A percentile compares a stretch with the other conserved stretches of the same genome.
These are phyloP conservation scores for Procambarus virginalis DNA, from an alignment of 1,140 invertebrate species.

Conservation along the genomic window DNA sequence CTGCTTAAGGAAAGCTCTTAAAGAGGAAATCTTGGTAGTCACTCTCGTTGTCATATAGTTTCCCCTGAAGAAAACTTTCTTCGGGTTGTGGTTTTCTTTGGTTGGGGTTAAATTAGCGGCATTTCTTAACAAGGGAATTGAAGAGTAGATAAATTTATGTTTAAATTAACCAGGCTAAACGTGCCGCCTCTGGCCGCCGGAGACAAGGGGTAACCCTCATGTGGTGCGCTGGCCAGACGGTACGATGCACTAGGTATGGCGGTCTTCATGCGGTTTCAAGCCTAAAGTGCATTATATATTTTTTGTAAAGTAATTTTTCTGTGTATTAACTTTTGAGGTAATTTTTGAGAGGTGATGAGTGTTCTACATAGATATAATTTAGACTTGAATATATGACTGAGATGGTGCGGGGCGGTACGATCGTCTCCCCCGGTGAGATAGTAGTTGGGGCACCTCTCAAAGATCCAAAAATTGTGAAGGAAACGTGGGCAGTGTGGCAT, in stretches of 20 bases:
- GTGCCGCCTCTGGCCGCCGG: background rate
- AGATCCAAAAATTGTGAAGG: constrained; percentile 58
- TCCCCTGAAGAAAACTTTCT: too few relatives aligned
- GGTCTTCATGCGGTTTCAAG: background rate
- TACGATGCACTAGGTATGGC: background rate
- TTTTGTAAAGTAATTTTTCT: background rate
- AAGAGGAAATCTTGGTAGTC: too few relatives aligned
- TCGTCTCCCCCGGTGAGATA: background rate
- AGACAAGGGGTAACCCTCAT: background rate
- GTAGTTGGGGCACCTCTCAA: constrained; percentile 21
- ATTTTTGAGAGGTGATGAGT: background rate
- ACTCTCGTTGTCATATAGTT: too few relatives aligned
- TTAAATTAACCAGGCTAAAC: constrained; percentile 3
- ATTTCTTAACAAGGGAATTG: too few relatives aligned
- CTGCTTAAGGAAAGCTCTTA: too few relatives aligned
- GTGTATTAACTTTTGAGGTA: background rate
- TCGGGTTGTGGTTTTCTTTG: too few relatives aligned
- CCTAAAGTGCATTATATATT: background rate
- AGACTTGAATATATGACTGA: background rate
- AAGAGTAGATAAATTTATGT: background rate
- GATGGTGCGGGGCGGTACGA: constrained; percentile 16
- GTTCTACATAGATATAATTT: background rate
- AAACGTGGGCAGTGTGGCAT: constrained; percentile 56
- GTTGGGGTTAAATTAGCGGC: too few relatives aligned
- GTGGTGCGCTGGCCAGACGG: background rate